Conservation (phyloP, 2,888 invertebrate species). For the Drosophila vallismaia region DNA sequence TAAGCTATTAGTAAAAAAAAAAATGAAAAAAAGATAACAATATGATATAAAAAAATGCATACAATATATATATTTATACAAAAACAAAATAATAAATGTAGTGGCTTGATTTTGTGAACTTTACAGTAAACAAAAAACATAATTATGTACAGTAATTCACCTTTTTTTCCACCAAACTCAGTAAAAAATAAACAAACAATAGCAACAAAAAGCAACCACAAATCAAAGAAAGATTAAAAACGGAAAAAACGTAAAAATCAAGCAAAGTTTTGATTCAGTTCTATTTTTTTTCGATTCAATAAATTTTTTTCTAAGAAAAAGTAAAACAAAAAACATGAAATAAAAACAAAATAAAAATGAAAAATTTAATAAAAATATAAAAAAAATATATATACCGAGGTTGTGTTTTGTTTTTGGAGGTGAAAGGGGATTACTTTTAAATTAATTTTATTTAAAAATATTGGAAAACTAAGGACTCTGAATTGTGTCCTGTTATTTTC, state of each 20-base stretch:
- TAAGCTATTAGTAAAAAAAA: constrained; percentile 30
- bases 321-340: constrained; percentile 6
- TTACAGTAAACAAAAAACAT: constrained; percentile 4
- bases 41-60: constrained; percentile 25
- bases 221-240: constrained; percentile 23
- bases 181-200: constrained; percentile 22
- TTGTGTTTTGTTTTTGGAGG: background rate
- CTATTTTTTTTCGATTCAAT: constrained; percentile 27
- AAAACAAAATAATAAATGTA: constrained; percentile 30
- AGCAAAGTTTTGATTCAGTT: constrained; percentile 31
- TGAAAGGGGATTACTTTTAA: no score
- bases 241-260: constrained; percentile 13
- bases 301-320: constrained; percentile 24
- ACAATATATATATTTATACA: constrained; percentile 38
- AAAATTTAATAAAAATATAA: constrained; percentile 30
- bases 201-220: constrained; percentile 30
- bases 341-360: constrained; percentile 28
- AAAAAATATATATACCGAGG: background rate
- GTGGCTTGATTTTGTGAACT: constrained; percentile 34
- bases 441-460: background rate
- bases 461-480: background rate
- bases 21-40: constrained; percentile 1
- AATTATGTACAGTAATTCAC: constrained; percentile 53
- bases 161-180: constrained; percentile 20
- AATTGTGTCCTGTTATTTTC: constrained; percentile 7